Evolutionary conservation across 2,113 vertebrate genomes (phyloP), one percentile per base, ranked within the genome.

Genomic region (Lipophrys pholis): DNA sequence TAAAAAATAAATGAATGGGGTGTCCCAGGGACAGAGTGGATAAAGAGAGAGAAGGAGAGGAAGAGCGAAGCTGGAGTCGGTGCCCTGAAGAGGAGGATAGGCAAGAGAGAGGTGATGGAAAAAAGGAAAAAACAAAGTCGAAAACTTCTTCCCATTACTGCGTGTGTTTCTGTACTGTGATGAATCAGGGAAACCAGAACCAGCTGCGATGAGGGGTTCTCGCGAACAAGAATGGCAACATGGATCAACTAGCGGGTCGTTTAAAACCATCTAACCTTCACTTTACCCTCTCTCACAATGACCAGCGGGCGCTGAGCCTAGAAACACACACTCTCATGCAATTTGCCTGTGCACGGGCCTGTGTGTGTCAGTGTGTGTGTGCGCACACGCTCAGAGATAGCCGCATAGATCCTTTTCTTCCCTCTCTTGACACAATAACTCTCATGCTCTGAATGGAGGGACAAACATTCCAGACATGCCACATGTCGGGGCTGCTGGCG

Each of bases 391-490:
- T 41, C 59, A 83, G 73, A 91, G 85, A 88, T 83, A 85, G 80
- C 73, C 69, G 64, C 85, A 84, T 90, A 84, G 82, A 90, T 90
- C 74, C 72, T 76, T 90, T 90, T 83, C 82, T 89, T 86, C 78
- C 76, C 78, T 76, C 71, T 89, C 85, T 82, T 80, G 81, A 92
- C 91, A 94, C 91, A 94, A 92, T 93, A 91, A 89, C 87, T 91
- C 90, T 90, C 90, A 80, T 80, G 84, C 85, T 89, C 85, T 92
- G 82, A 92, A 92, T 89, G 77, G 89, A 83, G 88, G 90, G 84
- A 92, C 90, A 91, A 93, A 93, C 92, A 93, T 94, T 93, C 92
- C 92, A 92, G 70, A 85, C 89, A 93, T 94, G 90, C 93, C 93
- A 84, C 91, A 93, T 91, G 87, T 92, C 83, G 86, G 81, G 83